Conservation (phyloP, 1,140 invertebrate species). For the Littorina saxatilis region DNA sequence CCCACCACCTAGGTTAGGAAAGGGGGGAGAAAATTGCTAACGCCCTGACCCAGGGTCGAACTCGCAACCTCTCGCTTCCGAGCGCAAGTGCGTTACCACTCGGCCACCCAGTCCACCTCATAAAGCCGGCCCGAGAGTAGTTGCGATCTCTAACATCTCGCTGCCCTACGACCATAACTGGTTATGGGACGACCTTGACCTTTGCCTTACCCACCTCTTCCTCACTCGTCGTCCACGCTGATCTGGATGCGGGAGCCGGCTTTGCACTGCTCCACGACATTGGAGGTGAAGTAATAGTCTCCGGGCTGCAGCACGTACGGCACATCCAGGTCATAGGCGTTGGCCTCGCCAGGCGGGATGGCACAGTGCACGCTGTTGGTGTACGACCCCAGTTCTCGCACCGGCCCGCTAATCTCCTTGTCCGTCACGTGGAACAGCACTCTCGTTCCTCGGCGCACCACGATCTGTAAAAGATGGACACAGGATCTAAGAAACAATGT, state of each 20-base stretch:
- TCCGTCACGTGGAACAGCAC: constrained; percentile 4
- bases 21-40: too few relatives aligned
- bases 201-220: too few relatives aligned
- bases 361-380: constrained; percentile 12
- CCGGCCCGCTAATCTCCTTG: too few relatives aligned
- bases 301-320: constrained; percentile 1
- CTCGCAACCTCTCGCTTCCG: too few relatives aligned
- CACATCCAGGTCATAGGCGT: not conserved
- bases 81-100: too few relatives aligned
- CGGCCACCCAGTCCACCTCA: too few relatives aligned
- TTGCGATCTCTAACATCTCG: too few relatives aligned
- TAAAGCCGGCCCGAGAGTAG: too few relatives aligned
- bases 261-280: not conserved
- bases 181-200: not conserved
- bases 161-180: not conserved
- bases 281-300: constrained; percentile 11
- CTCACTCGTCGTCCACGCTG: constrained; percentile 12
- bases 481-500: too few relatives aligned
- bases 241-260: not conserved
- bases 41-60: too few relatives aligned
- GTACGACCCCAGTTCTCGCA: constrained; percentile 16
- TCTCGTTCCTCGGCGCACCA: constrained; percentile 1
- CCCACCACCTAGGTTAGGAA: too few relatives aligned
- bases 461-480: not conserved
- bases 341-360: constrained; percentile 16